Evolutionary conservation across 2,888 invertebrate species (phyloP).

Genomic region (Ariolimax columbianus): DNA sequence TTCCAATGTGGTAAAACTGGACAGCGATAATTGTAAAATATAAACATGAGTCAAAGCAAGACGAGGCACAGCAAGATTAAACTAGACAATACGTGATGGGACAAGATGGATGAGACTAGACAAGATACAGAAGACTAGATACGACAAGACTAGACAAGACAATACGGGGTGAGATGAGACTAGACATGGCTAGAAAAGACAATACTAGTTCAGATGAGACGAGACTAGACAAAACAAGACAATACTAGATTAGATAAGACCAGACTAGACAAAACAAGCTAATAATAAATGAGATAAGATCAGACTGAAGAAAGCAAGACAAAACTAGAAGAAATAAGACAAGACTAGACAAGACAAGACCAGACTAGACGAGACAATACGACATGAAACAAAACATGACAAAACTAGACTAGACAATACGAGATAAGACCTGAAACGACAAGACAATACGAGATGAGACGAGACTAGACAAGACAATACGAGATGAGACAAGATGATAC

Average conservation of each 20-base stretch:
- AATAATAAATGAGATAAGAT: not conserved
- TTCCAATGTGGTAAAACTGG: too few species aligned
- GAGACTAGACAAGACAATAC: slow-evolving; percentile 47
- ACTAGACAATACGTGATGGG: not conserved
- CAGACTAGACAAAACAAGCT: slow-evolving; percentile 27
- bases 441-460: too few species aligned
- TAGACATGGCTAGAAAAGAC: slow-evolving; percentile 38
- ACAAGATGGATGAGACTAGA: slow-evolving; percentile 29
- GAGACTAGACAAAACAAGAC: slow-evolving; percentile 48
- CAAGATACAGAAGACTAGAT: not conserved
- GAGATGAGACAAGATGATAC: slow-evolving; percentile 46
- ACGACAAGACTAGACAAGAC: not conserved
- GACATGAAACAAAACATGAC: slow-evolving; percentile 34
- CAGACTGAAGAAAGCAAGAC: not conserved
- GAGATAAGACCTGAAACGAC: slow-evolving; percentile 47
- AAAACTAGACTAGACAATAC: slow-evolving; percentile 45
- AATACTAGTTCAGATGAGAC: slow-evolving; percentile 44
- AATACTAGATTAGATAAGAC: slow-evolving; percentile 42
- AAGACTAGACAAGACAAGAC: not conserved
- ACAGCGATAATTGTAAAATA: too few species aligned
- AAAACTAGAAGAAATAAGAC: not conserved
- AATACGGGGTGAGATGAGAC: not conserved
- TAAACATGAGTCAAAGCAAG: not conserved
- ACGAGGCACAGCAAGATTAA: not conserved
- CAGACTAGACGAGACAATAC: slow-evolving; percentile 22